phyloP scores from a whole-genome alignment of 1,140 invertebrate genomes.

The Nylanderia fulva region DNA sequence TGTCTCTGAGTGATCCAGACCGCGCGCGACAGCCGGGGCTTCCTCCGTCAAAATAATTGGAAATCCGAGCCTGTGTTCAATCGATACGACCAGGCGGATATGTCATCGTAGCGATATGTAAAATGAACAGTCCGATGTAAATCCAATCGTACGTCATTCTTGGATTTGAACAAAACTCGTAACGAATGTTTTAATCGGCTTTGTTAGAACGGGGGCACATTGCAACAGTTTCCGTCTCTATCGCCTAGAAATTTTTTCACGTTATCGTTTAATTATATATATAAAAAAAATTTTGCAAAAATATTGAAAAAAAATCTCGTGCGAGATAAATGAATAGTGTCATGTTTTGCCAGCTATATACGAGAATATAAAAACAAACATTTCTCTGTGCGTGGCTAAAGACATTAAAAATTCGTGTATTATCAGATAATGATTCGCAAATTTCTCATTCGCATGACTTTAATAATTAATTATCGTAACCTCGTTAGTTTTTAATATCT shows the following conservation, averaged over 20 bases:
- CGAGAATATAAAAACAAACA: background rate
- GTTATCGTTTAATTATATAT: slow-evolving; percentile 7
- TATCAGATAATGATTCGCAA: background rate
- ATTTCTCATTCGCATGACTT: background rate
- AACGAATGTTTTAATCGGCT: slow-evolving; percentile 52
- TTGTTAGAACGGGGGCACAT: slow-evolving; percentile 6
- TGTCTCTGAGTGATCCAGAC: slow-evolving; percentile 31
- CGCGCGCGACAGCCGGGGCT: slow-evolving; percentile 16
- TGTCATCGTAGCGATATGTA: slow-evolving; percentile 18
- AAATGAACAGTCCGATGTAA: slow-evolving; percentile 27
- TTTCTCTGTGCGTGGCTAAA: background rate
- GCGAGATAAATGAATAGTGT: background rate
- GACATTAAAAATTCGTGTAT: background rate
- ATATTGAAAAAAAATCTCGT: background rate
- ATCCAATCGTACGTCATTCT: slow-evolving; percentile 46
- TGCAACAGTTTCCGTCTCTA: background rate
- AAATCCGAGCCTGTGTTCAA: slow-evolving; percentile 31
- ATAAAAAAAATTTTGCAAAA: background rate
- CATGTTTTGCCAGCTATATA: background rate
- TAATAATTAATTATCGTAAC: slow-evolving; percentile 15
- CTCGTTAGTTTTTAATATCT: background rate
- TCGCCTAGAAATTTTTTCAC: background rate
- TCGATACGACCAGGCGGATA: slow-evolving; percentile 13
- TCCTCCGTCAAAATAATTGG: slow-evolving; percentile 58
- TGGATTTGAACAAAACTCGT: slow-evolving; percentile 45